These are phyloP conservation scores for Anoplophora glabripennis DNA, from an alignment of 1,140 invertebrate species.

Conservation along the genomic window DNA sequence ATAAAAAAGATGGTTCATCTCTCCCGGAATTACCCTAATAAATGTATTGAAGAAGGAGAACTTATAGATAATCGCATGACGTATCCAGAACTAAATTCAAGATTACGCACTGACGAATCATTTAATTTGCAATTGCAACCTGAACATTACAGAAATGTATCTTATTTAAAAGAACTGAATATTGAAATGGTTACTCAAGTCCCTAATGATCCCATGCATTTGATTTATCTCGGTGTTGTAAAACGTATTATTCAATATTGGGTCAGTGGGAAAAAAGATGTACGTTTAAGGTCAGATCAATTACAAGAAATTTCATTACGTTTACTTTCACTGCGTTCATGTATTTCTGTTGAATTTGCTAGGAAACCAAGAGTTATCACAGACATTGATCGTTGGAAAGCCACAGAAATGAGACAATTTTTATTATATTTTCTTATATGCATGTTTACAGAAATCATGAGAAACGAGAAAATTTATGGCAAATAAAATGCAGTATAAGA, in stretches of 20 bases:
- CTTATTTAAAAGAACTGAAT: constrained; percentile 1
- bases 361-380: constrained; percentile 18
- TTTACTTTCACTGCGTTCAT: neutral
- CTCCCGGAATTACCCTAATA: too few species aligned
- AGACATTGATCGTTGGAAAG: constrained; percentile 21
- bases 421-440: constrained; percentile 27
- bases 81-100: constrained; percentile 2
- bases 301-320: neutral
- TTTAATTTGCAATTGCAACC: neutral
- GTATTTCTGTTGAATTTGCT: constrained; percentile 17
- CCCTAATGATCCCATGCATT: constrained; percentile 5
- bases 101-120: constrained; percentile 10
- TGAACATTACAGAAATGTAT: constrained; percentile 7
- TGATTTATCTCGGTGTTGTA: neutral
- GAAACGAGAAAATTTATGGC: too few species aligned
- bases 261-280: constrained; percentile 12
- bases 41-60: constrained; percentile 12
- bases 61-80: constrained; percentile 8
- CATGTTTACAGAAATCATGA: too few species aligned
- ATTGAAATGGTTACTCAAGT: constrained; percentile 8
- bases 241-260: neutral
- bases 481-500: too few species aligned
- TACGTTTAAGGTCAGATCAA: neutral
- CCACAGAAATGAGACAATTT: constrained; percentile 23
- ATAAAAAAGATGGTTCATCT: too few species aligned